Percentiles rank a stretch among this genome's conserved stretches.
phyloP scores from a whole-genome alignment of 2,797 vertebrate genomes.

The Tinamus major region DNA sequence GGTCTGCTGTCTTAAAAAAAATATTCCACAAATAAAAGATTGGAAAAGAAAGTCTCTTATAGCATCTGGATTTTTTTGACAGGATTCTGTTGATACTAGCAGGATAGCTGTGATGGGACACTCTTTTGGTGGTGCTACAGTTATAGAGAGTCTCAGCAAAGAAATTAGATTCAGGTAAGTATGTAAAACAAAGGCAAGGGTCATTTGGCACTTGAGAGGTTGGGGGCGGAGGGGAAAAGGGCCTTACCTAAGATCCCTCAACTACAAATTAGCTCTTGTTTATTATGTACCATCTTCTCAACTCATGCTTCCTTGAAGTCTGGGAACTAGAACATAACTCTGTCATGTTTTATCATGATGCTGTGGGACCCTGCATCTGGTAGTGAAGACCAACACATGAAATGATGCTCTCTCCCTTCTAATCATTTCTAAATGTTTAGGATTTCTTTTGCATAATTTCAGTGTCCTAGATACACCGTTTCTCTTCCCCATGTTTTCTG shows the following conservation, averaged over 20 bases:
- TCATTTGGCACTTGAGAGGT: not conserved
- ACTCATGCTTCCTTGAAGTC: not conserved
- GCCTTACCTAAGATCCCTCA: not conserved
- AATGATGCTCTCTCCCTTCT: not conserved
- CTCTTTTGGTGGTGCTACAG: conserved; percentile 95
- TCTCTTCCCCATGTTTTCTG: not conserved
- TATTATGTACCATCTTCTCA: not conserved
- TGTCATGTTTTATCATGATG: not conserved
- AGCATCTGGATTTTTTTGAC: conserved; percentile 61
- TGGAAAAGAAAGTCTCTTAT: conserved; percentile 28
- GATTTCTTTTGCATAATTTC: not conserved
- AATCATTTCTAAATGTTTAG: not conserved
- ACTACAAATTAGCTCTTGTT: not conserved
- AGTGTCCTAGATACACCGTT: not conserved
- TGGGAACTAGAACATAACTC: not conserved
- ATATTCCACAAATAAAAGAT: not conserved
- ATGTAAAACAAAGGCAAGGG: conserved; percentile 16
- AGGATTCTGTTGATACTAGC: conserved; percentile 90
- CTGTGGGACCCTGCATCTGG: not conserved
- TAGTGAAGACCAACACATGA: not conserved
- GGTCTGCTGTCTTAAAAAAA: not conserved
- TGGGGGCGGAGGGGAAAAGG: not conserved
- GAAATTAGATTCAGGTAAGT: conserved; percentile 91
- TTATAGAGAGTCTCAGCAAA: conserved; percentile 89
- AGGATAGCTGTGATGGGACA: conserved; percentile 90